Conservation (phyloP, 2,113 vertebrate genomes). For the Halichoerus grypus region DNA sequence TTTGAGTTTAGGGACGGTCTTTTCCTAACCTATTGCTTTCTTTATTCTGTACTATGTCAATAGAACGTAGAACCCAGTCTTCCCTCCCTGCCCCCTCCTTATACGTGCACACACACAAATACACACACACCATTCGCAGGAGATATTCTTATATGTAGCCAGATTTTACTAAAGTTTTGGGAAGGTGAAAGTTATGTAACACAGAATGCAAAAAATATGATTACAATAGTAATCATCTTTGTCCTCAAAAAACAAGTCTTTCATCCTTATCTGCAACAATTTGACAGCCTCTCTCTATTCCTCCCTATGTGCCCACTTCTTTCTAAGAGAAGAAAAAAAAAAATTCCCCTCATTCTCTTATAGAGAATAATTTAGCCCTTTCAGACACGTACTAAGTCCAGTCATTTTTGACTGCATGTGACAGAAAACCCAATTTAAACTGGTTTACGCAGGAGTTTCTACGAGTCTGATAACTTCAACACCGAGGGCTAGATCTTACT, state of each 20-base stretch:
- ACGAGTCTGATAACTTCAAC: not conserved
- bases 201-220: not conserved
- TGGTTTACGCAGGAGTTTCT: not conserved
- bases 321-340: not conserved
- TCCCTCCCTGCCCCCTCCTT: too few species aligned
- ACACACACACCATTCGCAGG: not conserved
- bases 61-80: not conserved
- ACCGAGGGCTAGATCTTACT: not conserved
- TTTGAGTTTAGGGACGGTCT: not conserved
- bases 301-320: not conserved
- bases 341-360: not conserved
- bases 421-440: conserved; percentile 1
- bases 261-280: not conserved
- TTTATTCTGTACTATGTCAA: not conserved
- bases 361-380: not conserved
- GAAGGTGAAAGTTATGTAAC: not conserved
- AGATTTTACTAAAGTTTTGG: not conserved
- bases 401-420: not conserved
- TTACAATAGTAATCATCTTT: not conserved
- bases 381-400: not conserved
- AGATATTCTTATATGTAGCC: not conserved
- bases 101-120: not conserved
- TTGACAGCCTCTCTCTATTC: not conserved
- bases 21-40: not conserved
- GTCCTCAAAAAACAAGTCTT: conserved; percentile 11